Conservation (phyloP, 1,140 invertebrate genomes). For the Ectropis grisescens region DNA sequence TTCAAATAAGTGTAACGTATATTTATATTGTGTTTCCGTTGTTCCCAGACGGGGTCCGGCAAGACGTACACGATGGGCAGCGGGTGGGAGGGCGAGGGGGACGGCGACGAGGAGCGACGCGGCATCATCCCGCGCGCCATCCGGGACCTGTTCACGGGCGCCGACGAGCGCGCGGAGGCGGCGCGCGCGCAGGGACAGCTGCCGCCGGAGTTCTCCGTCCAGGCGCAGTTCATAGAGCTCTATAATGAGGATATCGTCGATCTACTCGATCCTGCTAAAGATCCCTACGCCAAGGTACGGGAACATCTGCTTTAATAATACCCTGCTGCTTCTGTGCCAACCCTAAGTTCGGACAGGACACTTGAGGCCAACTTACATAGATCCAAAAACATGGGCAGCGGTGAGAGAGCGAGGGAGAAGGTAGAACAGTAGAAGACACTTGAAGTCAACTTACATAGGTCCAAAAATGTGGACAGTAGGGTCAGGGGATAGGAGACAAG, state of each 20-base stretch:
- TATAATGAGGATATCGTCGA: conserved; percentile 98
- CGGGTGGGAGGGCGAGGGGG: conserved; percentile 89
- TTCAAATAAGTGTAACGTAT: no score
- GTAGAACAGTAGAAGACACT: no score
- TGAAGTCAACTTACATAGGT: no score
- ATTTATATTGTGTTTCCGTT: no score
- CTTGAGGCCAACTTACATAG: no score
- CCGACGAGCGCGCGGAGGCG: conserved; percentile 74
- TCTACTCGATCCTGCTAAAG: conserved; percentile 82
- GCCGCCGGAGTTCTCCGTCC: conserved; percentile 84
- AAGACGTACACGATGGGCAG: conserved; percentile 99
- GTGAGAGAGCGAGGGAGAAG: no score
- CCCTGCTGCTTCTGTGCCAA: no score
- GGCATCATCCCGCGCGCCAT: conserved; percentile 97
- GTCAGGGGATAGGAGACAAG: conserved; percentile 78
- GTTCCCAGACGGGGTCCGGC: conserved; percentile 88
- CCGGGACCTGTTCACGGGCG: conserved; percentile 89
- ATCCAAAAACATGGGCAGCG: no score
- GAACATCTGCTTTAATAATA: no score
- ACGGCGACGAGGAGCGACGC: conserved; percentile 72
- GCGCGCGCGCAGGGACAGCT: conserved; percentile 74
- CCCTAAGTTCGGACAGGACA: no score
- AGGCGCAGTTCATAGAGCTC: conserved; percentile 91
- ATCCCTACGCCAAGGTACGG: conserved; percentile 70
- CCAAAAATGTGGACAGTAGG: conserved; percentile 96